These are phyloP conservation scores for Henricia sp. DNA, from an alignment of 53 echinoderm and acorn worm genomes.

Conservation along the genomic window DNA sequence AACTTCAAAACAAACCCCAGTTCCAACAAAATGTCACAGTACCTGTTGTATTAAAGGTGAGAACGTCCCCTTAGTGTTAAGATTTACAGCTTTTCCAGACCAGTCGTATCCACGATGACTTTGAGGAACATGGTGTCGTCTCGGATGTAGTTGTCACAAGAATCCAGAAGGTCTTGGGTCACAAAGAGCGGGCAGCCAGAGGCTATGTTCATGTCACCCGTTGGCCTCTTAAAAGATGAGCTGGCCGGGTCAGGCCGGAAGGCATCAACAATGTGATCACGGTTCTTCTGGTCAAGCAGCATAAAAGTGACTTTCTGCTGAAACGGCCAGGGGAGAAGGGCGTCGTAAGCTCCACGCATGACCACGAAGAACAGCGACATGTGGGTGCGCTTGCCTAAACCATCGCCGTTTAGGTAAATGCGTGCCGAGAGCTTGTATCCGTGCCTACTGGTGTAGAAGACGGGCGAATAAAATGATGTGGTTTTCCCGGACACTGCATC, in stretches of 20 bases:
- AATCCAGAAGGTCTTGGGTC: slow-evolving; percentile 22
- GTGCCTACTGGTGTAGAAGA: slow-evolving; percentile 69
- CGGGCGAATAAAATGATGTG: slow-evolving; percentile 66
- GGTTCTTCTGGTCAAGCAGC: slow-evolving; percentile 62
- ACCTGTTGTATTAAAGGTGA: too few species aligned
- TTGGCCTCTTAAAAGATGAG: slow-evolving; percentile 74
- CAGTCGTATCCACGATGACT: slow-evolving; percentile 41
- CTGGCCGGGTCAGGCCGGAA: slow-evolving; percentile 89
- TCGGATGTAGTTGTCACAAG: slow-evolving; percentile 35
- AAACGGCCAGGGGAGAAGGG: slow-evolving; percentile 71
- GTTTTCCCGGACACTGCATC: slow-evolving; percentile 57
- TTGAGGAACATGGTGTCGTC: slow-evolving; percentile 65
- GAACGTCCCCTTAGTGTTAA: too few species aligned
- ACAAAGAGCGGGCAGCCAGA: slow-evolving; percentile 82
- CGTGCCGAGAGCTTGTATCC: slow-evolving; percentile 69
- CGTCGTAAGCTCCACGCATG: slow-evolving; percentile 65
- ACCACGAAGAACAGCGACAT: slow-evolving; percentile 75
- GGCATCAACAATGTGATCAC: slow-evolving; percentile 73
- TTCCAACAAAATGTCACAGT: too few species aligned
- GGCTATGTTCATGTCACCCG: slow-evolving; percentile 84
- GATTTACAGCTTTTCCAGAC: slow-evolving; percentile 27
- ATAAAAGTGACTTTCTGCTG: slow-evolving; percentile 68
- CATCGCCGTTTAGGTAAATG: slow-evolving; percentile 74
- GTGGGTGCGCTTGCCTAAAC: slow-evolving; percentile 71
- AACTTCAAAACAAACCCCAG: too few species aligned